phyloP scores from a whole-genome alignment of 2,797 vertebrate species.

The Zenarchopterus dispar region DNA sequence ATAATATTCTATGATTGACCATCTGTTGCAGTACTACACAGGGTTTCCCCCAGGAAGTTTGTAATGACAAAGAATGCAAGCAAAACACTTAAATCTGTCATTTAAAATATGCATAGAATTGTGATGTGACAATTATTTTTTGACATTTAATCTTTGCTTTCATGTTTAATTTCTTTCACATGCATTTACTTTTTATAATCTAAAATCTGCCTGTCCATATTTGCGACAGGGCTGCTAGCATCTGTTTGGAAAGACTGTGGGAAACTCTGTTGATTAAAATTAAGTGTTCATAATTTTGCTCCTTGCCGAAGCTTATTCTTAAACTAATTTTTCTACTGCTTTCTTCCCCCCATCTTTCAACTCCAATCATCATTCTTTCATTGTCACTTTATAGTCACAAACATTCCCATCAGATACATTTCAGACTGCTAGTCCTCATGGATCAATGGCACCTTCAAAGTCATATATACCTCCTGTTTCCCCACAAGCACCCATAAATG shows the following conservation, averaged over 20 bases:
- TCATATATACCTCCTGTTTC: constrained; percentile 79
- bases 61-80: constrained; percentile 2
- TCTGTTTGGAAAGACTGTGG: constrained; percentile 46
- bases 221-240: background rate
- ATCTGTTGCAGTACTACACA: constrained; percentile 35
- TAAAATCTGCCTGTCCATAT: background rate
- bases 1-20: constrained; percentile 42
- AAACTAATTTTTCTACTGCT: constrained; percentile 75
- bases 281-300: constrained; percentile 72
- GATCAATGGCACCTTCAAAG: constrained; percentile 74
- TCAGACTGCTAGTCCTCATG: constrained; percentile 73
- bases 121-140: constrained; percentile 6
- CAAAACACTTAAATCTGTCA: background rate
- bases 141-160: constrained; percentile 7
- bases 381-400: constrained; percentile 73
- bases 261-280: constrained; percentile 58
- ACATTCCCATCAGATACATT: constrained; percentile 78
- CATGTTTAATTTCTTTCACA: background rate
- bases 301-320: constrained; percentile 76
- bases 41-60: constrained; percentile 49
- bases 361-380: constrained; percentile 63
- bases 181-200: constrained; percentile 11
- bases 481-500: constrained; percentile 76
- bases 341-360: constrained; percentile 66
- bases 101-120: background rate